phyloP scores from a whole-genome alignment of 2,888 invertebrate genomes.

The Lymantria monacha region DNA sequence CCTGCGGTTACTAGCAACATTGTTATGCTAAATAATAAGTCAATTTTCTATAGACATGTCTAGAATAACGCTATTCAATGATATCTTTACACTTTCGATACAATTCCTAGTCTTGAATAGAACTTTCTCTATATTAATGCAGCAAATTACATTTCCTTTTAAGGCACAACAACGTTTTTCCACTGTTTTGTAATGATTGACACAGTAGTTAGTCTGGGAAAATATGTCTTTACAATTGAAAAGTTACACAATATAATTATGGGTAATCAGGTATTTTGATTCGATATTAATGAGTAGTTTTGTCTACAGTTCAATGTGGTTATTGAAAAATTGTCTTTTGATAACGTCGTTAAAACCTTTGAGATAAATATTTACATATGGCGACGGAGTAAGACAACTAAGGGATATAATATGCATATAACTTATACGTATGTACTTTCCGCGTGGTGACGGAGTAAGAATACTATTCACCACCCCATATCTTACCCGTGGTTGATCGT shows the following conservation, averaged over 20 bases:
- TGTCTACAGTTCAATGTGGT: too few relatives aligned
- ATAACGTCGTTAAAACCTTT: too few relatives aligned
- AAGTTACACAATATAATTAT: background rate
- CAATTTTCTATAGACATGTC: conserved; percentile 1
- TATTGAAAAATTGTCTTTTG: too few relatives aligned
- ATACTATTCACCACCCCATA: too few relatives aligned
- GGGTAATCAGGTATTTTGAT: too few relatives aligned
- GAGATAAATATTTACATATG: too few relatives aligned
- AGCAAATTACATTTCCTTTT: background rate
- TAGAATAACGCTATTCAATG: background rate
- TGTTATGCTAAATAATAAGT: background rate
- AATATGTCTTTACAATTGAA: background rate
- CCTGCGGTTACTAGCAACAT: background rate
- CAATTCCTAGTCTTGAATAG: background rate
- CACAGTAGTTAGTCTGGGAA: background rate
- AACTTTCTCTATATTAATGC: background rate
- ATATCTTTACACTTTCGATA: background rate
- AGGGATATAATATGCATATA: too few relatives aligned
- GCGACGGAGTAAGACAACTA: too few relatives aligned
- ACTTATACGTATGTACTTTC: too few relatives aligned
- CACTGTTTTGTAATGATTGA: background rate
- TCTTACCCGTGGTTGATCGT: too few relatives aligned
- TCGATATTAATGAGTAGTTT: too few relatives aligned
- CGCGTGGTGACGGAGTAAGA: too few relatives aligned
- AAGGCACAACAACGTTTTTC: background rate